Evolutionary conservation across 2,888 invertebrate species (phyloP), one percentile per base, ranked within the genome.

Genomic region (Agonopterix heracliana): DNA sequence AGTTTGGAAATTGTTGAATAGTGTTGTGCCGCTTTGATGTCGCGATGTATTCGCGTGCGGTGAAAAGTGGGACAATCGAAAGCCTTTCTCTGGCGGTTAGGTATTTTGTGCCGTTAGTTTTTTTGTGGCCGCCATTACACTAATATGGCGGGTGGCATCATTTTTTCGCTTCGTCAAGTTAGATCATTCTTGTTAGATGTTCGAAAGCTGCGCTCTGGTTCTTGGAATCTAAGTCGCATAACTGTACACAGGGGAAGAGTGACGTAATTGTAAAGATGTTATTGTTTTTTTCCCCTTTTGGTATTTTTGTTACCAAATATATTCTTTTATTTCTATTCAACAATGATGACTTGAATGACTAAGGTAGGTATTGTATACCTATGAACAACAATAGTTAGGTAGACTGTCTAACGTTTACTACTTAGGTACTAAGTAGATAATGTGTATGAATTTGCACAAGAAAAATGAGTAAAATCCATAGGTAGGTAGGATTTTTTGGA

Each of bases 81-180:
- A 88, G 88, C 88, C 88, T 88, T 88, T 88, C 88, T 88, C 88
- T 68, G 76, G 76, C 71, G 76, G 76, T 71, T 74, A 82, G 83
- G 81, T 79, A 88, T 87, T 87, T 87, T 85, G 84, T 87, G 80
- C 87, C 86, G 88, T 88, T 88, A 87, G 81, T 86, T 86, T 88
- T 86, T 88, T 86, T 78, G 83, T 81, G 78, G 81, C 78, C 74
- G 82, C 80, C 81, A 86, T 84, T 81, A 84, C 78, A 78, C 78
- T 77, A 80, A 84, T 78, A 83, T 79, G 84, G 77, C 78, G 75
- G 74, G 75, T 83, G 84, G 87, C 85, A 86, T 85, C 75, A 81
- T 85, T 87, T 85, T 84, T 84, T 83, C 77, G 82, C 85, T 79
- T 78, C 79, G 86, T 86, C 88, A 87, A 87, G 86, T 88, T 88